phyloP scores from a whole-genome alignment of 2,797 vertebrate species.

The Capromys pilorides region DNA sequence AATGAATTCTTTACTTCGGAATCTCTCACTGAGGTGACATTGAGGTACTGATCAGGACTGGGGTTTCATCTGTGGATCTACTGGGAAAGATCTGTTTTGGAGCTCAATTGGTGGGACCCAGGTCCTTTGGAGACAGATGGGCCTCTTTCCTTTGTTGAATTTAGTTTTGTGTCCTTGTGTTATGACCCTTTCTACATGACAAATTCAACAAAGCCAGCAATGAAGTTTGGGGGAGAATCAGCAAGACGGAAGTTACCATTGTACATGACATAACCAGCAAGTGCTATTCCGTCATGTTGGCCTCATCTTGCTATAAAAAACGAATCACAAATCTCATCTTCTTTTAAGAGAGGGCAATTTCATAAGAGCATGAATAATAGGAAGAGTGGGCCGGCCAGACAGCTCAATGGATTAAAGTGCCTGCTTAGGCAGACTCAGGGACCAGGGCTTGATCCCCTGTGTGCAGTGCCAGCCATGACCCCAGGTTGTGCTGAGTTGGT shows the following conservation, averaged over 20 bases:
- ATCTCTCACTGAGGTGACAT: background rate
- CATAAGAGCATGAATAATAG: background rate
- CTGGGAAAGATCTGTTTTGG: background rate
- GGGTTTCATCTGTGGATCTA: background rate
- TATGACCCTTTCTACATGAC: background rate
- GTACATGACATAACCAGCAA: background rate
- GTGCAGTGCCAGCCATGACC: too few relatives aligned
- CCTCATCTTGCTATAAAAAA: background rate
- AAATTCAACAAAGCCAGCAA: slow-evolving; percentile 2
- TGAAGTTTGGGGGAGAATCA: background rate
- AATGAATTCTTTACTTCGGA: background rate
- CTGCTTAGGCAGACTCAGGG: too few relatives aligned
- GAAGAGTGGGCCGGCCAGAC: too few relatives aligned
- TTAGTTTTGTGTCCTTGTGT: background rate
- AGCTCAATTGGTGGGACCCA: background rate
- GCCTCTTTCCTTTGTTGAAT: background rate
- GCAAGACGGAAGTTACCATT: background rate
- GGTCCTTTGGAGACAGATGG: background rate
- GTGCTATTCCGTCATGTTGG: background rate
- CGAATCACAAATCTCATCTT: background rate
- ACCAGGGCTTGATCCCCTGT: too few relatives aligned
- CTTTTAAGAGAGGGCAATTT: background rate
- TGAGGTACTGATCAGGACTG: background rate
- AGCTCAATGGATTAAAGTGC: too few relatives aligned
- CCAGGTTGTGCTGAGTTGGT: too few relatives aligned